phyloP scores from a whole-genome alignment of 2,797 vertebrate species.

The Enteromius mattozi region DNA sequence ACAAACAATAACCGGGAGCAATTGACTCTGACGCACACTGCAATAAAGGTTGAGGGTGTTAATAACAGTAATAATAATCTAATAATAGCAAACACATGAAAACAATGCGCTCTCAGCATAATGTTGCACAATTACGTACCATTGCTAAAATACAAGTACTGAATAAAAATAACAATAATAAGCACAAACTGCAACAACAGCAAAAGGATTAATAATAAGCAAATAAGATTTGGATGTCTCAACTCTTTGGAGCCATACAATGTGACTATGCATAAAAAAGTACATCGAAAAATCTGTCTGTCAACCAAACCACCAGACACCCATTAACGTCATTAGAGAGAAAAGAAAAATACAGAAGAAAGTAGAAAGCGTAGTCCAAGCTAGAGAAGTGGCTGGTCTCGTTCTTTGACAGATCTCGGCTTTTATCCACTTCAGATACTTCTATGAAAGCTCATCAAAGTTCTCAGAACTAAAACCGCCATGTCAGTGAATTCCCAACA shows the following conservation, averaged over 20 bases:
- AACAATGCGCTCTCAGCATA: slow-evolving; percentile 36
- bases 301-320: slow-evolving; percentile 34
- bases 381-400: slow-evolving; percentile 40
- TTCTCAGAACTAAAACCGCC: slow-evolving; percentile 63
- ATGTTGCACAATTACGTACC: slow-evolving; percentile 45
- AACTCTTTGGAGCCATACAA: slow-evolving; percentile 33
- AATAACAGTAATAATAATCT: slow-evolving; percentile 49
- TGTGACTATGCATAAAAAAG: slow-evolving; percentile 42
- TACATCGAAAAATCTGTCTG: slow-evolving; percentile 27
- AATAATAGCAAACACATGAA: slow-evolving; percentile 40
- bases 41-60: slow-evolving; percentile 49
- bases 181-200: slow-evolving; percentile 35
- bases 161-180: slow-evolving; percentile 42
- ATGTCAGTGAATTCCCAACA: slow-evolving; percentile 16
- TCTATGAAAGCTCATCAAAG: slow-evolving; percentile 76
- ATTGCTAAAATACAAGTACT: slow-evolving; percentile 42
- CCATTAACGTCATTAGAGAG: slow-evolving; percentile 30
- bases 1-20: neutral
- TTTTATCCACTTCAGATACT: slow-evolving; percentile 68
- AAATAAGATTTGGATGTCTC: slow-evolving; percentile 30
- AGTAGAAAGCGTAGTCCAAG: slow-evolving; percentile 35
- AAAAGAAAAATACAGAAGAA: slow-evolving; percentile 46
- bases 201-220: slow-evolving; percentile 38
- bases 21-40: neutral
- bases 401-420: slow-evolving; percentile 42